A percentile compares a stretch with the other conserved stretches of the same genome.
Evolutionary conservation across 1,140 invertebrate genomes (phyloP).

Genomic region (silkworm (Bombyx mori)): DNA sequence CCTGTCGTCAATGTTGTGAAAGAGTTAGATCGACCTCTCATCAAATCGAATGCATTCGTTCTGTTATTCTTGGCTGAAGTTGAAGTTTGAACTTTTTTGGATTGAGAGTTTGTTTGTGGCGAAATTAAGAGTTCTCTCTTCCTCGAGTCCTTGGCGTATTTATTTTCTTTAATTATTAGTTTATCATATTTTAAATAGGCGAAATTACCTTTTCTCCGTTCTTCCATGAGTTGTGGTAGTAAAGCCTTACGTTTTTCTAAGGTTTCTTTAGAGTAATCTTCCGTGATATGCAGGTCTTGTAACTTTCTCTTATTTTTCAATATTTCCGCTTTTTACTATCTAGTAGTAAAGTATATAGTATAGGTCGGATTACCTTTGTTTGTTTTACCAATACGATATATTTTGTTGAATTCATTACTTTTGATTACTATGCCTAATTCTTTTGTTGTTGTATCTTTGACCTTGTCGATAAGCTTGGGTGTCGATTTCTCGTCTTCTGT

Average conservation of each 20-base stretch:
- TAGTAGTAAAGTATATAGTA: slow-evolving; percentile 4
- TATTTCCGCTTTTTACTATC: slow-evolving; percentile 16
- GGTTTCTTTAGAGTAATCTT: slow-evolving; percentile 20
- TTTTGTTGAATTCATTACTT: slow-evolving; percentile 7
- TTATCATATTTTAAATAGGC: slow-evolving; percentile 17
- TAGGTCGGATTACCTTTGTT: slow-evolving; percentile 4
- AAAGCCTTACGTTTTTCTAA: slow-evolving; percentile 13
- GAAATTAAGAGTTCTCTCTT: slow-evolving; percentile 11
- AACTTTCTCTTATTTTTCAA: slow-evolving; percentile 18
- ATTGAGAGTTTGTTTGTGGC: background rate
- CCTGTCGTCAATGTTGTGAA: background rate
- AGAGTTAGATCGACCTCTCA: slow-evolving; percentile 9
- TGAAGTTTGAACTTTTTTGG: background rate
- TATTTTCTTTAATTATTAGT: slow-evolving; percentile 5
- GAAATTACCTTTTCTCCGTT: slow-evolving; percentile 20
- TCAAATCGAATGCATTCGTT: slow-evolving; percentile 6
- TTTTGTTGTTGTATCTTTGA: background rate
- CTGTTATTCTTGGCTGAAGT: background rate
- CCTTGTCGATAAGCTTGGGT: background rate
- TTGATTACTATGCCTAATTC: background rate
- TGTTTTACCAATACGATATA: slow-evolving; percentile 7
- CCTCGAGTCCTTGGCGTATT: background rate
- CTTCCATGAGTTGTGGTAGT: slow-evolving; percentile 13
- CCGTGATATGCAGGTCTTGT: slow-evolving; percentile 12
- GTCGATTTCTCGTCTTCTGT: background rate